These are phyloP conservation scores for Nasonia oneida DNA, from an alignment of 2,888 invertebrate genomes.

Conservation along the genomic window DNA sequence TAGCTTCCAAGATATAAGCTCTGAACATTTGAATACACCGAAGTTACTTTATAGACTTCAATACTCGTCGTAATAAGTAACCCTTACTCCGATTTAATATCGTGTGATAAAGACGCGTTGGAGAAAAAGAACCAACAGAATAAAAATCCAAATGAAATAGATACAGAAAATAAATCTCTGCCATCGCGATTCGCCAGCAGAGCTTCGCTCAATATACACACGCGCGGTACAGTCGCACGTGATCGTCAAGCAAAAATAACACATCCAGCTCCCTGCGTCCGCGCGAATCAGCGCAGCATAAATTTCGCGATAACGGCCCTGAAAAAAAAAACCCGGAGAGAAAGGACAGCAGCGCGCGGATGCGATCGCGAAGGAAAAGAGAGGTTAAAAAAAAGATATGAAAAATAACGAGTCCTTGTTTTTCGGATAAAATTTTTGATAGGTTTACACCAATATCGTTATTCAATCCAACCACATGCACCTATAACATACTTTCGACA, in stretches of 20 bases:
- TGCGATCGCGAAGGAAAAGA: slow-evolving; percentile 26
- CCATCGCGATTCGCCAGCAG: slow-evolving; percentile 32
- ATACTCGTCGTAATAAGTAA: slow-evolving; percentile 44
- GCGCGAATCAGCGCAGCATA: slow-evolving; percentile 54
- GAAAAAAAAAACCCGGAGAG: slow-evolving; percentile 49
- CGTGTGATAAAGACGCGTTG: slow-evolving; percentile 34
- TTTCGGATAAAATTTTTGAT: background rate
- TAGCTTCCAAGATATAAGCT: background rate
- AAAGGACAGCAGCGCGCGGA: slow-evolving; percentile 4
- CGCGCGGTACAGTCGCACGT: background rate
- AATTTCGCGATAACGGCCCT: slow-evolving; percentile 67
- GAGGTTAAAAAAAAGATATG: background rate
- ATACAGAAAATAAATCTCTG: slow-evolving; percentile 33
- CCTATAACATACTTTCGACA: too few species aligned
- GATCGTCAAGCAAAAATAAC: slow-evolving; percentile 52
- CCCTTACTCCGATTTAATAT: slow-evolving; percentile 42
- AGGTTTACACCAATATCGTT: background rate
- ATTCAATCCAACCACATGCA: background rate
- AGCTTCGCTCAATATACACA: slow-evolving; percentile 1
- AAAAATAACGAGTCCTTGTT: background rate
- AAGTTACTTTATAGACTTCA: background rate
- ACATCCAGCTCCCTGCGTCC: slow-evolving; percentile 7
- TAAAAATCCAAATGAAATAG: too few species aligned
- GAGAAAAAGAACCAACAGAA: background rate
- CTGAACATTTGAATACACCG: background rate